phyloP scores from a whole-genome alignment of 2,888 invertebrate genomes.

The Hybos culiciformis region DNA sequence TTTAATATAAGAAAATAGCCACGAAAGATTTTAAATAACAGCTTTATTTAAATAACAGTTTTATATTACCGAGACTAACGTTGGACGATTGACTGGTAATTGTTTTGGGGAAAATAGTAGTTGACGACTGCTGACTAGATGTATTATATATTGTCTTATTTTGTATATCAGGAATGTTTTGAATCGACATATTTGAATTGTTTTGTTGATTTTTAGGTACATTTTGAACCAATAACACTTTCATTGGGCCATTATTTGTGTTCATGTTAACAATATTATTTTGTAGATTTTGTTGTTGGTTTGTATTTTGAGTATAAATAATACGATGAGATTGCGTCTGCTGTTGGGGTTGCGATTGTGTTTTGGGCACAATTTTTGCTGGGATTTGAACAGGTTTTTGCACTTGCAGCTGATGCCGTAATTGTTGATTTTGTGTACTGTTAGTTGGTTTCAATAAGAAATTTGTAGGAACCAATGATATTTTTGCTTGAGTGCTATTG shows the following conservation, averaged over 20 bases:
- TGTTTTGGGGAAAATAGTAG: background rate
- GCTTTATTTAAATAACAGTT: too few relatives aligned
- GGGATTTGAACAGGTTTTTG: conserved; percentile 15
- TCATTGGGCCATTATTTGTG: conserved; percentile 29
- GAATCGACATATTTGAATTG: background rate
- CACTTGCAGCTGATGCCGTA: background rate
- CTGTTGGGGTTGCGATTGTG: conserved; percentile 15
- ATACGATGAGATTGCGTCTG: conserved; percentile 7
- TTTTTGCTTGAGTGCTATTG: conserved; percentile 22
- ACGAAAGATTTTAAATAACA: too few relatives aligned
- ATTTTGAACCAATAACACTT: conserved; percentile 31
- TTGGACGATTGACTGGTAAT: conserved; percentile 6
- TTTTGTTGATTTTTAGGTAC: conserved; percentile 14
- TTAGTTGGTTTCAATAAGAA: conserved; percentile 27
- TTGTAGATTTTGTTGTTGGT: conserved; percentile 12
- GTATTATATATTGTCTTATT: background rate
- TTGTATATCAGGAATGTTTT: conserved; percentile 12
- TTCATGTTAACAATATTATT: conserved; percentile 19
- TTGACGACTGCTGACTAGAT: background rate
- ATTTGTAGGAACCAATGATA: conserved; percentile 35
- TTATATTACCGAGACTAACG: too few relatives aligned
- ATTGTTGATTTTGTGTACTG: conserved; percentile 4
- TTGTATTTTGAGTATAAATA: conserved; percentile 6
- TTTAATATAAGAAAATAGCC: too few relatives aligned
- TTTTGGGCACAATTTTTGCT: too few relatives aligned